Evolutionary conservation across 2,113 vertebrate genomes (phyloP).

Genomic region (Murina feae): DNA sequence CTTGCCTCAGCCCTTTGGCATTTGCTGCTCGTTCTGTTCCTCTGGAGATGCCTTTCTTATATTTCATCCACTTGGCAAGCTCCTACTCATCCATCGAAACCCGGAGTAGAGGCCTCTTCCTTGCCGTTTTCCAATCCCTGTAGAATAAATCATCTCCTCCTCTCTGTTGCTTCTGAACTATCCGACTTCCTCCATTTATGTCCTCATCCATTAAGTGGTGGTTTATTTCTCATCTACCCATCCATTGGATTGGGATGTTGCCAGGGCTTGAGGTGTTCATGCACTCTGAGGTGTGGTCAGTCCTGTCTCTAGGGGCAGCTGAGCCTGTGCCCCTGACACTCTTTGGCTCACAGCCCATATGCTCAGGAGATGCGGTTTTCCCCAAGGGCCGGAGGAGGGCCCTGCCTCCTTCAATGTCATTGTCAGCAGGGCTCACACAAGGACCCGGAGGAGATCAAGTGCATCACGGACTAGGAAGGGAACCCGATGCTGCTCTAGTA

Average conservation of each 20-base stretch:
- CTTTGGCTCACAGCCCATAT: background rate
- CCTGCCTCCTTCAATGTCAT: background rate
- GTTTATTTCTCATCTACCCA: background rate
- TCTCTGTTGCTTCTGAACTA: background rate
- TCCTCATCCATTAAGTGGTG: background rate
- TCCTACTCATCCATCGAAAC: background rate
- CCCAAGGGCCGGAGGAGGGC: background rate
- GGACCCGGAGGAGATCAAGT: background rate
- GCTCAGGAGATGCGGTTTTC: accelerated
- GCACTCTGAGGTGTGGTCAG: background rate
- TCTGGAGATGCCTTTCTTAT: background rate
- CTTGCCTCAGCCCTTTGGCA: background rate
- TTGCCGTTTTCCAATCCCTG: background rate
- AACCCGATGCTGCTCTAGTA: background rate
- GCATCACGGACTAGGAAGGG: background rate
- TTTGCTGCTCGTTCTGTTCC: background rate
- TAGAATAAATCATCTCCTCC: background rate
- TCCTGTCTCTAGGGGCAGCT: background rate
- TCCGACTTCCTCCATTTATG: background rate
- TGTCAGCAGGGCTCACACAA: background rate
- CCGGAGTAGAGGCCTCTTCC: background rate
- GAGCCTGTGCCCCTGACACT: background rate
- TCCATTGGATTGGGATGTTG: background rate
- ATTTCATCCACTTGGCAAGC: background rate
- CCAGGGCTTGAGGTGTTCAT: background rate